A percentile compares a stretch with the other conserved stretches of the same genome.
Evolutionary conservation across 2,797 vertebrate genomes (phyloP).

Genomic region (Dicrostonyx torquatus): DNA sequence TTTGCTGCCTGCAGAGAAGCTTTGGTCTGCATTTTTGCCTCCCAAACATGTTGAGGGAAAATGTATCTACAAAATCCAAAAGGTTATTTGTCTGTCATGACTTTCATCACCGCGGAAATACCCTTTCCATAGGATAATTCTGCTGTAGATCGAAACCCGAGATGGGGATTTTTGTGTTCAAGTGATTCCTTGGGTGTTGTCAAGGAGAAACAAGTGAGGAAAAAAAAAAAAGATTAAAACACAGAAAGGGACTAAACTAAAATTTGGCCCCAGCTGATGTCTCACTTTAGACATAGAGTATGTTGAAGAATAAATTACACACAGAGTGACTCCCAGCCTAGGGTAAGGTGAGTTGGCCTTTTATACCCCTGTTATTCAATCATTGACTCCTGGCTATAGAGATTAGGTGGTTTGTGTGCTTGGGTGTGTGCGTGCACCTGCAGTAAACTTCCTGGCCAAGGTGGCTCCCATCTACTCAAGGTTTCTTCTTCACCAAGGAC

Average conservation of each 20-base stretch:
- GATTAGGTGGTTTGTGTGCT: not conserved
- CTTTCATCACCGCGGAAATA: not conserved
- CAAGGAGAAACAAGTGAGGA: not conserved
- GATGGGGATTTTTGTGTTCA: slow-evolving; percentile 40
- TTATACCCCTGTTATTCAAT: not conserved
- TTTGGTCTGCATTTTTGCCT: not conserved
- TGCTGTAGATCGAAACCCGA: slow-evolving; percentile 30
- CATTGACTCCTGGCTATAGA: not conserved
- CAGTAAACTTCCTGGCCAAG: not conserved
- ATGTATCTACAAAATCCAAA: not conserved
- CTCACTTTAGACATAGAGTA: not conserved
- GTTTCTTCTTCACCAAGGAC: not conserved
- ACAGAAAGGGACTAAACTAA: not conserved
- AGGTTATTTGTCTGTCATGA: not conserved
- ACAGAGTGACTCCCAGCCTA: not conserved
- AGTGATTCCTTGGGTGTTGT: slow-evolving; percentile 42
- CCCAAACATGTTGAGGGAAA: not conserved
- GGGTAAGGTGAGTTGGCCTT: not conserved
- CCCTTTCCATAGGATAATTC: slow-evolving; percentile 30
- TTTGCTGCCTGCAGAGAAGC: not conserved
- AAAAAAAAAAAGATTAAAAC: not conserved
- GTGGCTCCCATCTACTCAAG: not conserved
- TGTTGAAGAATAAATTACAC: not conserved
- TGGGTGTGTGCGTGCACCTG: not conserved
- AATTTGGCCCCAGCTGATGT: not conserved